Evolutionary conservation across 2,113 vertebrate species (phyloP).

Genomic region (Oceanites oceanicus): DNA sequence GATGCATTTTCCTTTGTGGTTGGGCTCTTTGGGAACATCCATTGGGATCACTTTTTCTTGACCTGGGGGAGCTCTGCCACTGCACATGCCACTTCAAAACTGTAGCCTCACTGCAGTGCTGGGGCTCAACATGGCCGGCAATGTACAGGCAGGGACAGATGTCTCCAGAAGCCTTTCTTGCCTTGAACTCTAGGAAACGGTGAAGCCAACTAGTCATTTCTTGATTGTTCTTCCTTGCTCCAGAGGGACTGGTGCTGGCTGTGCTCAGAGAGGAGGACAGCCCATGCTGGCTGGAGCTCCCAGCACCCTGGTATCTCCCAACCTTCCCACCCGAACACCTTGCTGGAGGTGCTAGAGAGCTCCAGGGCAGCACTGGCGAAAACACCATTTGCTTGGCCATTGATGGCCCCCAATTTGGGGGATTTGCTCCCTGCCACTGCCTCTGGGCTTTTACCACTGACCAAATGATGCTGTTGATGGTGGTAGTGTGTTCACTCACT

Average conservation of each 20-base stretch:
- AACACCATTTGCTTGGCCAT: not conserved
- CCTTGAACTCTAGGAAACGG: not conserved
- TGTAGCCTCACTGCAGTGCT: rapidly evolving
- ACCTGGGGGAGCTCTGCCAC: not conserved
- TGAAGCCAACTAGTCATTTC: not conserved
- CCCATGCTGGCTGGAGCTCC: not conserved
- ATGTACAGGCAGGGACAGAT: not conserved
- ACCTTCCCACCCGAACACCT: not conserved
- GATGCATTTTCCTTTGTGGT: rapidly evolving
- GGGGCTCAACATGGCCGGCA: not conserved
- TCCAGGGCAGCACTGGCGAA: not conserved
- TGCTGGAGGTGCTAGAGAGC: not conserved
- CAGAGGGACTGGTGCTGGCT: not conserved
- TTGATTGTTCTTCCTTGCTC: not conserved
- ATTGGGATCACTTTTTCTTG: not conserved
- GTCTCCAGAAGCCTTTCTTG: not conserved
- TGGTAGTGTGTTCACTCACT: not conserved
- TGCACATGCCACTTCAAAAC: not conserved
- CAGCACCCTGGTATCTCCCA: not conserved
- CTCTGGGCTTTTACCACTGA: not conserved
- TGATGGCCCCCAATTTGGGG: rapidly evolving
- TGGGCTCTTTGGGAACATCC: not conserved
- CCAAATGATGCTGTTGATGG: not conserved
- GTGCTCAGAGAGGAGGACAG: not conserved
- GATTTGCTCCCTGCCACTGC: not conserved